Conservation (phyloP, 2,888 invertebrate species). For the Netelia inedita region DNA sequence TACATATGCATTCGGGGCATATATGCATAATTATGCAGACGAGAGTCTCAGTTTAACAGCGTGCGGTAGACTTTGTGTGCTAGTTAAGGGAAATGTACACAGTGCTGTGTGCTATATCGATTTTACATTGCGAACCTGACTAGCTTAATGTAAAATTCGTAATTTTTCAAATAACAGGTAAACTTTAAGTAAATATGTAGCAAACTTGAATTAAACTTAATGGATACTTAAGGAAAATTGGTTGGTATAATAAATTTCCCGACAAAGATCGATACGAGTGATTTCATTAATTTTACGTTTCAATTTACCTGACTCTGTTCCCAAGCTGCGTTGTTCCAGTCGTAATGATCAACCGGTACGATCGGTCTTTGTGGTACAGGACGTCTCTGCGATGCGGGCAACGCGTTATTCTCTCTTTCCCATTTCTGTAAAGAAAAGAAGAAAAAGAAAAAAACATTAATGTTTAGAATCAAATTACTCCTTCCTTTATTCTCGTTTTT, state of each 20-base stretch:
- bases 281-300: not conserved
- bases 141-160: not conserved
- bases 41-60: conserved; percentile 23
- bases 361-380: conserved; percentile 87
- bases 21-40: conserved; percentile 64
- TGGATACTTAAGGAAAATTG: no score
- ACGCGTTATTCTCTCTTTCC: conserved; percentile 87
- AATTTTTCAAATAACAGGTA: not conserved
- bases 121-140: conserved; percentile 11
- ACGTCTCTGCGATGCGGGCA: conserved; percentile 86
- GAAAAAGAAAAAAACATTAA: conserved; percentile 63
- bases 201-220: no score
- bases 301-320: conserved; percentile 86
- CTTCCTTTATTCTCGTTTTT: not conserved
- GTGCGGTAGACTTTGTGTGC: conserved; percentile 31
- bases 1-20: conserved; percentile 49
- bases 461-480: conserved; percentile 6
- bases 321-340: conserved; percentile 87
- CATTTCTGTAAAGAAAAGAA: conserved; percentile 86
- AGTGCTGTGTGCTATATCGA: conserved; percentile 24
- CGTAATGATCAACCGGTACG: conserved; percentile 82
- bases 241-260: no score
- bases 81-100: conserved; percentile 25
- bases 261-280: no score
- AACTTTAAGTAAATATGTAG: no score